Conservation (phyloP, 2,888 invertebrate genomes). For the Macropis europaea region DNA sequence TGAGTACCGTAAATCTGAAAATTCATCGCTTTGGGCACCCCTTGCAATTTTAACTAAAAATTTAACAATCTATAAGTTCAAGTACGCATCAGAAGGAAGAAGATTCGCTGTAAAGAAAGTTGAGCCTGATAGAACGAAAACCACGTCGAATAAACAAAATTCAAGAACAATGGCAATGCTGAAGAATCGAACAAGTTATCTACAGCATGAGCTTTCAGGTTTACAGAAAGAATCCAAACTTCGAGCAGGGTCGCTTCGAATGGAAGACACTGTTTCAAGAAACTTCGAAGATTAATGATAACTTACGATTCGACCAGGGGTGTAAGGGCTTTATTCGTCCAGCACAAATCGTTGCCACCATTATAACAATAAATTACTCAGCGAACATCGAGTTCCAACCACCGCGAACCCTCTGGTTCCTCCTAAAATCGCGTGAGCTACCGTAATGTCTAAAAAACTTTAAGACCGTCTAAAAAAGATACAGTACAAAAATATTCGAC, state of each 20-base stretch:
- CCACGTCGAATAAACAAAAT: neutral
- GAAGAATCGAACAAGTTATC: too few species aligned
- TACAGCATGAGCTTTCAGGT: neutral
- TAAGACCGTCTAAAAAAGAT: too few species aligned
- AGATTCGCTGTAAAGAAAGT: too few species aligned
- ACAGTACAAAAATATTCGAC: too few species aligned
- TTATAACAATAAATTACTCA: conserved; percentile 31
- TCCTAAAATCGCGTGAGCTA: too few species aligned
- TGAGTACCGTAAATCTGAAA: too few species aligned
- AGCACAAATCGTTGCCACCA: conserved; percentile 14
- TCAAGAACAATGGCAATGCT: neutral
- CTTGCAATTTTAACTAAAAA: too few species aligned
- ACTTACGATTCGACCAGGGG: conserved; percentile 23
- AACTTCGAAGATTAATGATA: conserved; percentile 36
- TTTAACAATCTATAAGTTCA: too few species aligned
- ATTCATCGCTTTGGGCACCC: too few species aligned
- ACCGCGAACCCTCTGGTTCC: neutral
- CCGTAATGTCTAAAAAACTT: too few species aligned
- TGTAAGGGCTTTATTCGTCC: neutral
- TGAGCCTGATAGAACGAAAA: too few species aligned
- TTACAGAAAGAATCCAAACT: neutral
- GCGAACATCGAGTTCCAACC: neutral
- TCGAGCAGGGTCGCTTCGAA: neutral
- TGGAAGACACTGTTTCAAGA: conserved; percentile 15
- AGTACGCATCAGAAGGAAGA: too few species aligned